phyloP scores from a whole-genome alignment of 2,797 vertebrate species.

The Eremophila alpestris region DNA sequence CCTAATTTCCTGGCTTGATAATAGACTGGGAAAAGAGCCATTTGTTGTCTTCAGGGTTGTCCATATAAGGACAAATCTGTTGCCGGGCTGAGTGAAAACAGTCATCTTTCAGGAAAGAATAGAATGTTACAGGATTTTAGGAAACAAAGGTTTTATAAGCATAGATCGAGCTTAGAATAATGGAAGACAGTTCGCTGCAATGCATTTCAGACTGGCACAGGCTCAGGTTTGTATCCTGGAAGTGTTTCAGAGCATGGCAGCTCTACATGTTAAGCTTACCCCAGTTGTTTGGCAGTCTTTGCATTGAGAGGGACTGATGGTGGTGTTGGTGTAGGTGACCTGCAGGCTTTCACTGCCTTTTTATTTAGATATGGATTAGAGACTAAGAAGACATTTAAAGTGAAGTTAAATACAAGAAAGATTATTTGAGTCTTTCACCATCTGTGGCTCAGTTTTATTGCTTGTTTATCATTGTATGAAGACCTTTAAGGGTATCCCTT shows the following conservation, averaged over 20 bases:
- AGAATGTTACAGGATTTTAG: slow-evolving; percentile 25
- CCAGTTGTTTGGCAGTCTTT: neutral
- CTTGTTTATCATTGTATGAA: neutral
- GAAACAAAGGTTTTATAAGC: slow-evolving; percentile 19
- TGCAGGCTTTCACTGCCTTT: neutral
- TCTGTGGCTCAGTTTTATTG: neutral
- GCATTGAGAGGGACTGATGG: neutral
- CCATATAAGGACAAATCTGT: slow-evolving; percentile 66
- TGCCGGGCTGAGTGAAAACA: neutral
- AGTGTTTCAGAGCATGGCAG: neutral
- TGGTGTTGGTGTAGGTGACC: neutral
- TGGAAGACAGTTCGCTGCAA: neutral
- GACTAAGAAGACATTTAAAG: neutral
- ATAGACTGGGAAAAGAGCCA: slow-evolving; percentile 64
- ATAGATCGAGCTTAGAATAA: neutral
- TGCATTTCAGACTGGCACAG: neutral
- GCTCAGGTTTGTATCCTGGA: neutral
- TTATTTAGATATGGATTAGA: neutral
- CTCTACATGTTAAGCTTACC: neutral
- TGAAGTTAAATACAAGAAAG: neutral
- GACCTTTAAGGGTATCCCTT: neutral
- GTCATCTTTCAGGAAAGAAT: slow-evolving; percentile 50
- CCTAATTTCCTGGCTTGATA: slow-evolving; percentile 69
- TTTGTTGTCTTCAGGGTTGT: slow-evolving; percentile 54
- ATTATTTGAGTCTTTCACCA: neutral